phyloP scores from a whole-genome alignment of 2,797 vertebrate genomes.

The Oophaga sylvatica region DNA sequence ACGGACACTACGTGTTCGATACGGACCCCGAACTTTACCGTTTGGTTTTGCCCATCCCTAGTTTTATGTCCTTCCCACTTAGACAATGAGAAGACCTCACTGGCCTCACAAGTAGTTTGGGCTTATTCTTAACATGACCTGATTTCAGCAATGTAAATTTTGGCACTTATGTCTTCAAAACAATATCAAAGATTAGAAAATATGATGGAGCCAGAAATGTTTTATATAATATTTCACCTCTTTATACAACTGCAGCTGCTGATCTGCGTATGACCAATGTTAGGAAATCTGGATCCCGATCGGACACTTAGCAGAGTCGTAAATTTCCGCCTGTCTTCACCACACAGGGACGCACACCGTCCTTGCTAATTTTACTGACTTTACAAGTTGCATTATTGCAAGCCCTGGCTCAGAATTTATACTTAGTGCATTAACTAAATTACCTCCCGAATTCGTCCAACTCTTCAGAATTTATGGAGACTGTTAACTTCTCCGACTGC shows the following conservation, averaged over 20 bases:
- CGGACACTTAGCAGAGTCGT: not conserved
- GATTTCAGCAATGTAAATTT: no score
- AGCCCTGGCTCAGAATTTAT: not conserved
- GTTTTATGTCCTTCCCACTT: no score
- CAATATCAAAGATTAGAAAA: not conserved
- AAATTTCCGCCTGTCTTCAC: not conserved
- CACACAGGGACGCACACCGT: not conserved
- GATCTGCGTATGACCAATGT: not conserved
- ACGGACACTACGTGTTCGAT: no score
- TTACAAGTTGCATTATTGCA: not conserved
- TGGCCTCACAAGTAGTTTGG: no score
- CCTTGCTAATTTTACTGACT: not conserved
- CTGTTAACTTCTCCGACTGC: not conserved
- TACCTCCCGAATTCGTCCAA: not conserved
- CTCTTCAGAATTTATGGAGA: not conserved
- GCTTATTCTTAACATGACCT: no score
- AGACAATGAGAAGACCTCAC: no score
- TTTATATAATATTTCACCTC: not conserved
- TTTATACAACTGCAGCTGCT: not conserved
- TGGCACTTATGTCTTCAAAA: no score
- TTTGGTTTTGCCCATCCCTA: no score
- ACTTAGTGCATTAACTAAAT: constrained; percentile 35
- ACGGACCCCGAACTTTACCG: no score
- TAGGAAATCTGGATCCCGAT: not conserved
- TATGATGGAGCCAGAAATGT: not conserved